Evolutionary conservation across 2,888 invertebrate species (phyloP).

Genomic region (Tetropium fuscum): DNA sequence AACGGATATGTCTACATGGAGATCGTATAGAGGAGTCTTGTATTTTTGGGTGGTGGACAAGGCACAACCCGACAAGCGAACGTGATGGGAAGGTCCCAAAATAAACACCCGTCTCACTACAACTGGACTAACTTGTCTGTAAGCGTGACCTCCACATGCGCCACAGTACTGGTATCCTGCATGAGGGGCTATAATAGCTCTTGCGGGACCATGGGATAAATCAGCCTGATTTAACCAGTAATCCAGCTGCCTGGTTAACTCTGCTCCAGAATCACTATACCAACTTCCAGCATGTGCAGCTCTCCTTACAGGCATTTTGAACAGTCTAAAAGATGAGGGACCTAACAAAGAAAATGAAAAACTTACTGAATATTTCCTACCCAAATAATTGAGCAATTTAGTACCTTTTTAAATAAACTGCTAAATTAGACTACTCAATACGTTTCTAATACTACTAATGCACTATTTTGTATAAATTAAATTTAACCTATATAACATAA

Average conservation of each 20-base stretch:
- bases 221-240: constrained; percentile 91
- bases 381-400: too few species aligned
- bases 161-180: constrained; percentile 99
- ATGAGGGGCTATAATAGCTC: constrained; percentile 96
- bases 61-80: constrained; percentile 91
- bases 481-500: too few species aligned
- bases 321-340: constrained; percentile 31
- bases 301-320: constrained; percentile 78
- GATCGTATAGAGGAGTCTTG: constrained; percentile 95
- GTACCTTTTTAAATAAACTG: neutral
- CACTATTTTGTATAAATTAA: too few species aligned
- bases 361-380: too few species aligned
- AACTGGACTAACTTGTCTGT: constrained; percentile 94
- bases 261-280: constrained; percentile 92
- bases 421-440: too few species aligned
- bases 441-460: too few species aligned
- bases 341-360: too few species aligned
- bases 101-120: constrained; percentile 93
- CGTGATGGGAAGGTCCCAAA: constrained; percentile 97
- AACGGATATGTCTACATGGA: constrained; percentile 93
- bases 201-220: constrained; percentile 87
- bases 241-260: constrained; percentile 88
- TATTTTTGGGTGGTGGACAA: constrained; percentile 91
- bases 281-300: constrained; percentile 96
- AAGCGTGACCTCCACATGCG: constrained; percentile 95